phyloP scores from a whole-genome alignment of 2,113 vertebrate genomes.

The Callionymus lyra region DNA sequence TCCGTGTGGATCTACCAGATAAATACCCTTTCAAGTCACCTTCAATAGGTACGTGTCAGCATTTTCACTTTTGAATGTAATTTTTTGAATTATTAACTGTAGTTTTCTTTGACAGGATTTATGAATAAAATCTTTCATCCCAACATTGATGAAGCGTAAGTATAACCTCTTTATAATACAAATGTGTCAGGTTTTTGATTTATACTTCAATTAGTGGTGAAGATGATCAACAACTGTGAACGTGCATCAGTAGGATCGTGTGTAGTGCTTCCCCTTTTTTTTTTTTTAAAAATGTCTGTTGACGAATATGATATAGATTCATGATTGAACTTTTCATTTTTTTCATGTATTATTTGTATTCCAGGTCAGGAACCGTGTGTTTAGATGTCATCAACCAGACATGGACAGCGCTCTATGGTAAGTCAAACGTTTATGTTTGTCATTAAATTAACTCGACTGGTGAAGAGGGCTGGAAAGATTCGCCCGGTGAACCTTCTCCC shows the following conservation, averaged over 20 bases:
- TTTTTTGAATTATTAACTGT: conserved; percentile 7
- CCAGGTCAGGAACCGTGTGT: conserved; percentile 99
- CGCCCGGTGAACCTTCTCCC: no score
- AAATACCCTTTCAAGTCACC: conserved; percentile 99
- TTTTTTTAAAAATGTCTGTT: no score
- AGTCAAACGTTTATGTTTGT: conserved; percentile 26
- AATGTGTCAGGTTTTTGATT: no score
- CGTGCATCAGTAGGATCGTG: no score
- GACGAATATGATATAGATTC: no score
- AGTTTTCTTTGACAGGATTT: conserved; percentile 77
- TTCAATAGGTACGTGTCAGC: conserved; percentile 82
- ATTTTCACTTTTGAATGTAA: background rate
- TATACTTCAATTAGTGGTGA: no score
- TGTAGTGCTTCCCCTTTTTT: no score
- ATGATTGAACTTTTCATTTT: no score
- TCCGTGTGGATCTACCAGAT: conserved; percentile 96
- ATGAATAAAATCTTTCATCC: conserved; percentile 99
- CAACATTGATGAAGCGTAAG: conserved; percentile 99
- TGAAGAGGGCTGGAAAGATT: conserved; percentile 1
- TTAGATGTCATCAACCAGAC: conserved; percentile 99
- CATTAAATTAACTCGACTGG: background rate
- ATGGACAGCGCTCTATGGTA: conserved; percentile 98
- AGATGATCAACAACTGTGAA: no score
- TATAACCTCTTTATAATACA: conserved; percentile 32
- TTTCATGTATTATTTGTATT: conserved; percentile 7